A percentile compares a stretch with the other conserved stretches of the same genome.
These are phyloP conservation scores for Psephotus haematonotus DNA, from an alignment of 2,113 vertebrate species.

Conservation along the genomic window DNA sequence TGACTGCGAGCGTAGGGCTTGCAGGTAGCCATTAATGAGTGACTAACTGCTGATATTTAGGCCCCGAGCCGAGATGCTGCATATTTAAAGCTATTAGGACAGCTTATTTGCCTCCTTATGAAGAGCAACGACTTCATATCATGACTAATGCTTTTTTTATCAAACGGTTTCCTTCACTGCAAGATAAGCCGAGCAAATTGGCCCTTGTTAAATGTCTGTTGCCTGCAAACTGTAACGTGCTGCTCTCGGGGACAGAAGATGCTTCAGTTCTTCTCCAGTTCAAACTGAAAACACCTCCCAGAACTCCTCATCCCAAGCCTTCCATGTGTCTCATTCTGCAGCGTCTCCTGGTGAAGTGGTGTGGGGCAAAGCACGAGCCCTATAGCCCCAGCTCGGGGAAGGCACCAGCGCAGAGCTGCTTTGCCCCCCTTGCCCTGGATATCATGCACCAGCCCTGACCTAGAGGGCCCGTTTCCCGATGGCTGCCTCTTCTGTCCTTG, in stretches of 20 bases:
- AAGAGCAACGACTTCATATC: background rate
- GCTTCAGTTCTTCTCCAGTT: background rate
- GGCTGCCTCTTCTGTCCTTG: conserved; percentile 50
- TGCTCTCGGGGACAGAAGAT: background rate
- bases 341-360: fast-evolving
- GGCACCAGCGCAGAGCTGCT: background rate
- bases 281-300: background rate
- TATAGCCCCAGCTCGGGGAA: background rate
- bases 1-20: background rate
- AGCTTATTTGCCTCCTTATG: conserved; percentile 40
- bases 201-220: conserved; percentile 30
- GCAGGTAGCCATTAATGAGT: conserved; percentile 56
- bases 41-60: conserved; percentile 56
- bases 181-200: conserved; percentile 37
- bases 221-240: background rate
- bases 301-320: background rate
- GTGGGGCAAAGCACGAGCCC: fast-evolving
- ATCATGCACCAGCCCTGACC: background rate
- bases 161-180: background rate
- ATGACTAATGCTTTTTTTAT: conserved; percentile 61
- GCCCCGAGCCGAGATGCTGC: conserved; percentile 33
- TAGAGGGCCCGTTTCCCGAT: conserved; percentile 2
- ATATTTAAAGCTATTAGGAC: conserved; percentile 42
- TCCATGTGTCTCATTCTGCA: background rate
- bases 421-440: background rate